Conservation (phyloP, 2,113 vertebrate genomes). For the Carassius gibelio region DNA sequence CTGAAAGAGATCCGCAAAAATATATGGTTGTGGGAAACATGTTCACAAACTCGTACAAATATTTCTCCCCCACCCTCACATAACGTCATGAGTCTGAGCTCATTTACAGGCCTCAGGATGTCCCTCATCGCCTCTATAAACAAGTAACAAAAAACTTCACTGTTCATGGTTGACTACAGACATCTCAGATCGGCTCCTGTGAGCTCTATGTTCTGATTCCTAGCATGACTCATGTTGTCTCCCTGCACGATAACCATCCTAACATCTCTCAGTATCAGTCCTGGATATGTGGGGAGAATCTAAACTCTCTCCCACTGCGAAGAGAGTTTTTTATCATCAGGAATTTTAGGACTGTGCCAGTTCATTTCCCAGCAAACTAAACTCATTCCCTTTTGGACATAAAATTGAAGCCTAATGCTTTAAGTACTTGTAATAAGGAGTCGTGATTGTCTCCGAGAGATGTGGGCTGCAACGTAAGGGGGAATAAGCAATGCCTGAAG, state of each 20-base stretch:
- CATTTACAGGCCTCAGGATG: constrained; percentile 16
- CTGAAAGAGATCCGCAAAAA: background rate
- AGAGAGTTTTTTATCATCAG: constrained; percentile 33
- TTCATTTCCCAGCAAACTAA: constrained; percentile 36
- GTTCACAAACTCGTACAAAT: background rate
- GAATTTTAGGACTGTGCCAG: constrained; percentile 59
- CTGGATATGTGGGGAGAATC: constrained; percentile 17
- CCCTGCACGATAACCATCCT: constrained; percentile 51
- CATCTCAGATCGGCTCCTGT: constrained; percentile 51
- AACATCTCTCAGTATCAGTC: constrained; percentile 16
- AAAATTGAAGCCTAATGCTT: background rate
- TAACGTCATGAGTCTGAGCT: constrained; percentile 20
- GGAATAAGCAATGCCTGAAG: background rate
- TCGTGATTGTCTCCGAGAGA: background rate
- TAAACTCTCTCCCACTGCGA: background rate
- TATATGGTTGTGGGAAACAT: background rate
- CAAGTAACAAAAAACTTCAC: constrained; percentile 66
- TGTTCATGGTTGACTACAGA: constrained; percentile 10
- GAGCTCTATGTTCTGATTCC: constrained; percentile 43
- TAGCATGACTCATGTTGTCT: constrained; percentile 66
- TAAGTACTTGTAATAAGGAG: background rate
- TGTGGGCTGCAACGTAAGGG: background rate
- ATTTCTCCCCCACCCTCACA: background rate
- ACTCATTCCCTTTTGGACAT: background rate
- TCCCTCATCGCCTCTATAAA: constrained; percentile 15